phyloP scores from a whole-genome alignment of 2,888 invertebrate genomes.

The Dynastes grantii region DNA sequence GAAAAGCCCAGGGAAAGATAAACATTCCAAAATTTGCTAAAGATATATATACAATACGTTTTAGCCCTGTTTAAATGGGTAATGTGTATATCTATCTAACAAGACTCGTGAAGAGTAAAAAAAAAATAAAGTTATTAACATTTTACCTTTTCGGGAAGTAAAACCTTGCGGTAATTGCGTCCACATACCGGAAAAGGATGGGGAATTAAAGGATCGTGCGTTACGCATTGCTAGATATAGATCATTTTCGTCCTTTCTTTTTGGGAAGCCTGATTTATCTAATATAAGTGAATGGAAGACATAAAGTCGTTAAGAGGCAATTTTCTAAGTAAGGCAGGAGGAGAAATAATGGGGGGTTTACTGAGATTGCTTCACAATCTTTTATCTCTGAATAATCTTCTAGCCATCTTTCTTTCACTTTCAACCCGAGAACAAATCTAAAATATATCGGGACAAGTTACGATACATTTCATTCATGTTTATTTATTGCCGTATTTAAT shows the following conservation, averaged over 20 bases:
- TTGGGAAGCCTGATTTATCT: constrained; percentile 17
- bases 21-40: constrained; percentile 31
- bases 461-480: too few species aligned
- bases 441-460: not conserved
- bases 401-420: not conserved
- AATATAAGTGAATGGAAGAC: constrained; percentile 13
- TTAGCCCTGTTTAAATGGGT: too few species aligned
- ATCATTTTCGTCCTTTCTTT: not conserved
- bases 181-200: not conserved
- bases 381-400: constrained; percentile 14
- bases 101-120: too few species aligned
- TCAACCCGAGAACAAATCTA: not conserved
- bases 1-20: constrained; percentile 10
- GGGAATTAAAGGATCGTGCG: not conserved
- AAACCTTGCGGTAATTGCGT: not conserved
- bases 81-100: too few species aligned
- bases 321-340: constrained; percentile 30
- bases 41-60: constrained; percentile 8
- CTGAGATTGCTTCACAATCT: constrained; percentile 8
- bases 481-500: too few species aligned
- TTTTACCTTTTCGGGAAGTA: constrained; percentile 2
- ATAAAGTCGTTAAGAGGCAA: constrained; percentile 23
- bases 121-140: too few species aligned
- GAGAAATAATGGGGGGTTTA: constrained; percentile 12
- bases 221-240: not conserved